phyloP scores from a whole-genome alignment of 2,888 invertebrate species.

The Sthenelais limicola region DNA sequence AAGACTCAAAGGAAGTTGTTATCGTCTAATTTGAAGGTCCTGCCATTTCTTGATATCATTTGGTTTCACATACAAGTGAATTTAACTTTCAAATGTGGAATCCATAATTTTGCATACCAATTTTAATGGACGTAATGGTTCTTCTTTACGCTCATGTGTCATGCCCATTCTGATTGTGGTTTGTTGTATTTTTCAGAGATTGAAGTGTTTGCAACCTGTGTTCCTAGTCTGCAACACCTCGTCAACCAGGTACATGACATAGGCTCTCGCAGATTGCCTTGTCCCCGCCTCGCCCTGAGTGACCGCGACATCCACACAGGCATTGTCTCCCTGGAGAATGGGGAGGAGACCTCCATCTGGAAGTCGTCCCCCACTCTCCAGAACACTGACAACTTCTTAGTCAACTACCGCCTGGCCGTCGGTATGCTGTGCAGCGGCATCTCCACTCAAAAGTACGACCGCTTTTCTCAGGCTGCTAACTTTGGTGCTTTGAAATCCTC shows the following conservation, averaged over 20 bases:
- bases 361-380: conserved; percentile 26
- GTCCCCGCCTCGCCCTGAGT: neutral
- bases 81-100: no score
- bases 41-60: no score
- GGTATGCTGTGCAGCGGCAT: conserved; percentile 26
- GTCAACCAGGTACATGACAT: conserved; percentile 34
- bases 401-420: conserved; percentile 28
- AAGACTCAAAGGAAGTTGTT: no score
- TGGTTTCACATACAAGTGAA: no score
- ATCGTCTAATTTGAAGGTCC: no score
- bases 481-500: conserved; percentile 4
- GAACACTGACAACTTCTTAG: conserved; percentile 14
- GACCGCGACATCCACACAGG: conserved; percentile 22
- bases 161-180: no score
- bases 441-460: conserved; percentile 8
- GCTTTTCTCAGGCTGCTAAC: conserved; percentile 22
- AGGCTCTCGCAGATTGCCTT: conserved; percentile 19
- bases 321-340: conserved; percentile 16
- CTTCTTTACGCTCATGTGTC: no score
- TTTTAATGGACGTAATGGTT: no score
- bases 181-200: conserved; percentile 12
- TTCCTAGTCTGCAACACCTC: conserved; percentile 26
- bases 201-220: conserved; percentile 19
- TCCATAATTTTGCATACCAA: no score
- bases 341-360: conserved; percentile 29